Evolutionary conservation across 2,797 vertebrate species (phyloP).

Genomic region (Sebastiscus tertius): DNA sequence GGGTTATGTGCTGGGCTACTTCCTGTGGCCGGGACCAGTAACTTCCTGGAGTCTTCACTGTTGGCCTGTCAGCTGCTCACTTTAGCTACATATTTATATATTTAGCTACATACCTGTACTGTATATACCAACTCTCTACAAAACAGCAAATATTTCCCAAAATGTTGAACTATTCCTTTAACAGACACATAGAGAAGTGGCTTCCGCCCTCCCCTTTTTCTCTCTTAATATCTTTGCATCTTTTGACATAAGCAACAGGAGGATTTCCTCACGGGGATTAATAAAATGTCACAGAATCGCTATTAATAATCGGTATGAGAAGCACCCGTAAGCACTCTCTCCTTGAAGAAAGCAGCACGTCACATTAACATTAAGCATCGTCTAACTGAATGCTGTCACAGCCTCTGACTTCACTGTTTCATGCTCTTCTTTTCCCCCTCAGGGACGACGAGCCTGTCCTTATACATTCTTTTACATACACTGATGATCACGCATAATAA

Average conservation of each 20-base stretch:
- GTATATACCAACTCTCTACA: no score
- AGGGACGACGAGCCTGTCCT: conserved; percentile 10
- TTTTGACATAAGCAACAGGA: conserved; percentile 30
- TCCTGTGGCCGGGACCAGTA: neutral
- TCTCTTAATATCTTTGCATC: neutral
- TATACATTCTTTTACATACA: conserved; percentile 25
- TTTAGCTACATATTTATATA: no score
- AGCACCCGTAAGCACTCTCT: conserved; percentile 10
- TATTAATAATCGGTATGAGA: conserved; percentile 37
- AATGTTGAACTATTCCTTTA: neutral
- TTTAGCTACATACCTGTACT: no score
- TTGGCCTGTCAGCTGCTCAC: no score
- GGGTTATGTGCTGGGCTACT: neutral
- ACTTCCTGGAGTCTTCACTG: neutral
- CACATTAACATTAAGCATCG: conserved; percentile 30
- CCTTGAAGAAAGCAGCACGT: conserved; percentile 16
- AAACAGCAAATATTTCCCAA: neutral
- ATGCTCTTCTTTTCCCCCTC: neutral
- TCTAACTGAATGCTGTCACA: conserved; percentile 32
- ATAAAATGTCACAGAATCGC: conserved; percentile 25
- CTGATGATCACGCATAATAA: conserved; percentile 19
- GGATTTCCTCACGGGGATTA: neutral
- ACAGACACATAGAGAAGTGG: neutral
- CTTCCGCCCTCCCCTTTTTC: no score
- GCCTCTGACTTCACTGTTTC: conserved; percentile 25